Evolutionary conservation across 2,113 vertebrate genomes (phyloP), one percentile per base, ranked within the genome.

Genomic region (Oncorhynchus gorbuscha): DNA sequence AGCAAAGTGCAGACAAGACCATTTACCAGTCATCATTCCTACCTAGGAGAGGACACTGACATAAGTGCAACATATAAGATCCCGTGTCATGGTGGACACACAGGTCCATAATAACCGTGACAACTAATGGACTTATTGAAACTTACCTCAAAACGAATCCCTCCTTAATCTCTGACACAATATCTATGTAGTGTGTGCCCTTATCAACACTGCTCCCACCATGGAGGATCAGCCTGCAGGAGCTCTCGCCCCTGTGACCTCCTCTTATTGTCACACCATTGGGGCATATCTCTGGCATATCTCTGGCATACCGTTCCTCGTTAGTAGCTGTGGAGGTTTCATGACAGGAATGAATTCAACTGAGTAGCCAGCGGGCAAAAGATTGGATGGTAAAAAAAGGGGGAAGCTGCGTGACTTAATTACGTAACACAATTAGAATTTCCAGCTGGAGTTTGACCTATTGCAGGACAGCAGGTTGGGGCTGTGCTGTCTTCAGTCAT

Each of bases 401-500:
- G 28, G 14, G 20, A 14, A 75, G 58, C 73, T 75, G 59, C 28
- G 35, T 59, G 49, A 75, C 45, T 20, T 45, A 18, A 66, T 78
- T 66, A 69, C 12, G 28, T 75, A 76, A 72, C 35, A 26, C 51
- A 66, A 28, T 74, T 74, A 62, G 73, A 62, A 71, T 74, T 45
- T 61, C 39, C 69, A 72, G 64, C 72, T 71, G 61, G 66, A 79
- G 30, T 49, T 71, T 71, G 64, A 68, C 22, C 75, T 83, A 69
- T 45, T 75, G 68, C 72, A 24, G 30, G 8, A 4, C 45, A 30
- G 45, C 45, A 39, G 24, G 24, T 66, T 75, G 32, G 30, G 12
- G n/a, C 45, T 24, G 20, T 22, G 5, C 14, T 18, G 4, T 72
- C 6, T 72, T 30, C 26, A 61, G 71, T 32, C 55, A 62, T 49